Percentiles rank a stretch among this genome's conserved stretches.
Conservation (phyloP, 2,888 invertebrate genomes). For the Drosophila quinaria region DNA sequence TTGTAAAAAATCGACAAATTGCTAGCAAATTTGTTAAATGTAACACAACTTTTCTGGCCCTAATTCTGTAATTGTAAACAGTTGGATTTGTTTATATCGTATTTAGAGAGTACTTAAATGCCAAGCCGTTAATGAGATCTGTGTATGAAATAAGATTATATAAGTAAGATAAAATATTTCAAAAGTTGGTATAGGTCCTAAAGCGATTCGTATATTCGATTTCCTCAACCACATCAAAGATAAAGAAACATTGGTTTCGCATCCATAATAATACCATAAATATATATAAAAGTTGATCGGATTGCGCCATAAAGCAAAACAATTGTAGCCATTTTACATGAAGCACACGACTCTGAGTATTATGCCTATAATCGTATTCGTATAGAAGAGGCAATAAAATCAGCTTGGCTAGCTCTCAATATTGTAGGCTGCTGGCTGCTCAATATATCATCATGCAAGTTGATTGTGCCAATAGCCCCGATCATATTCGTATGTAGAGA, state of each 20-base stretch:
- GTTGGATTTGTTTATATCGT: conserved; percentile 17
- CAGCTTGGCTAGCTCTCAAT: conserved; percentile 24
- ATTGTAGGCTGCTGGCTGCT: conserved; percentile 43
- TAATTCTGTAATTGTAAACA: conserved; percentile 45
- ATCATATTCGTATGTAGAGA: conserved; percentile 14
- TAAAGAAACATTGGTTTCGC: conserved; percentile 11
- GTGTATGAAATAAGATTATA: background rate
- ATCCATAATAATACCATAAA: conserved; percentile 15
- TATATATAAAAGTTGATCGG: conserved; percentile 22
- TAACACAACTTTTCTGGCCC: conserved; percentile 46
- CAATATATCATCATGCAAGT: conserved; percentile 37
- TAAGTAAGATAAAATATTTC: background rate
- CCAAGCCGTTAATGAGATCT: background rate
- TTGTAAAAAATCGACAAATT: conserved; percentile 5
- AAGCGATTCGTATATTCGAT: conserved; percentile 27
- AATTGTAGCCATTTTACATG: conserved; percentile 47
- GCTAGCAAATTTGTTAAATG: conserved; percentile 34
- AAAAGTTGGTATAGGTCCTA: conserved; percentile 7
- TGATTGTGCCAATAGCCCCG: conserved; percentile 29
- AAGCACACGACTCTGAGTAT: conserved; percentile 22
- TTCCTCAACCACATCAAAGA: conserved; percentile 55
- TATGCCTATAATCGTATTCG: conserved; percentile 7
- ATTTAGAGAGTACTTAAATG: background rate
- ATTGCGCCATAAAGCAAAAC: conserved; percentile 58
- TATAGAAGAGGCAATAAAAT: conserved; percentile 19